Evolutionary conservation across 92 coral and sea anemone genomes (phyloP), one percentile per base, ranked within the genome.

Genomic region (Nematostella vectensis): DNA sequence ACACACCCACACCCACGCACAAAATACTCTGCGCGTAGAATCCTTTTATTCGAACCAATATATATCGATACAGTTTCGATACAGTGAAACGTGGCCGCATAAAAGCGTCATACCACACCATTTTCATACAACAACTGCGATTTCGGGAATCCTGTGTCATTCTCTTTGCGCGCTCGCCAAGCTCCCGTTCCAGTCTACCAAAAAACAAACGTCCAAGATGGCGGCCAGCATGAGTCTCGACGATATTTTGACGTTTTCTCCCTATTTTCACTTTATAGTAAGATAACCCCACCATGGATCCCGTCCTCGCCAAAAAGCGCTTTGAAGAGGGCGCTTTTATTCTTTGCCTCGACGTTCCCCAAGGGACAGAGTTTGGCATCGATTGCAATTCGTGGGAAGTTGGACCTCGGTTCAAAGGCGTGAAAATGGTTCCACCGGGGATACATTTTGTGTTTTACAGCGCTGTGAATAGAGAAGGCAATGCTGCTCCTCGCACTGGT

Each of bases 391-490:
- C 97, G 2, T 89, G 97, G 88, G 75, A 75, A 24, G 71, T 67
- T 48, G 97, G 97, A 21, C 60, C 91, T 20, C 79, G 79, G 38
- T 89, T 85, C 74, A 89, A 78, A 59, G 97, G 97, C 3, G 83
- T 89, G 1, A 89, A 89, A 71, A 89, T 89, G 97, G 81, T 89
- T 57, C 97, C 97, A 15, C 95, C 91, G 0, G 97, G 97, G 8
- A 54, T 85, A 28, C 97, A 89, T 60, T 85, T 89, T 26, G 70
- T 89, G 40, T 81, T 65, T 58, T 85, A 85, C 64, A 76, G 95
- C 27, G 95, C 97, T 26, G 88, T 85, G 4, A 62, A 62, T 18
- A 80, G 68, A 55, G 54, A 45, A 43, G 89, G 97, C 29, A 71
- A 73, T 28, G 69, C 87, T 6, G 95, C 97, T n/a, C 95, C 97